Evolutionary conservation across 2,888 invertebrate genomes (phyloP).

Genomic region (Oligia strigilis): DNA sequence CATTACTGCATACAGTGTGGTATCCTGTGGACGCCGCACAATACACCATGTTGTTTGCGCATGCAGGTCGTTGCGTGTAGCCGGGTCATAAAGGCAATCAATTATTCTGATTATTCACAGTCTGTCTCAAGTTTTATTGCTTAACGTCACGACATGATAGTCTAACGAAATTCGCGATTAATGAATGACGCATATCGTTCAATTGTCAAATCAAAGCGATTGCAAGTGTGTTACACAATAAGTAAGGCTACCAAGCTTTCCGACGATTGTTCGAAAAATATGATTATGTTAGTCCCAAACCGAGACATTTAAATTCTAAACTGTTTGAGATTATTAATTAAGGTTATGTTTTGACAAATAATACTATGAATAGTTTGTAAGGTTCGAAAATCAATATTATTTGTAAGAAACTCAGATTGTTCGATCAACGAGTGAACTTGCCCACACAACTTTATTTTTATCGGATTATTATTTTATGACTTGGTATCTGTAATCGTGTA

Average conservation of each 20-base stretch:
- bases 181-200: too few species aligned
- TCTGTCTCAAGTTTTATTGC: not conserved
- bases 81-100: not conserved
- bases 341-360: constrained; percentile 2
- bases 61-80: not conserved
- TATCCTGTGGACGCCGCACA: not conserved
- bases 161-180: not conserved
- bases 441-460: constrained; percentile 2
- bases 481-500: constrained; percentile 8
- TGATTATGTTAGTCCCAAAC: not conserved
- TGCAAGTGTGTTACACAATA: not conserved
- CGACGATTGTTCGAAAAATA: not conserved
- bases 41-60: not conserved
- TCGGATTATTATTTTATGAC: not conserved
- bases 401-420: constrained; percentile 18
- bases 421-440: constrained; percentile 11
- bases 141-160: not conserved
- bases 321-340: constrained; percentile 41
- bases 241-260: not conserved
- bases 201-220: not conserved
- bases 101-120: not conserved
- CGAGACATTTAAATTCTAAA: constrained; percentile 10
- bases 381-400: constrained; percentile 28
- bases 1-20: too few species aligned
- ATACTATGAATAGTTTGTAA: constrained; percentile 18